Evolutionary conservation across 2,888 invertebrate species (phyloP).

Genomic region (Cetonia aurata): DNA sequence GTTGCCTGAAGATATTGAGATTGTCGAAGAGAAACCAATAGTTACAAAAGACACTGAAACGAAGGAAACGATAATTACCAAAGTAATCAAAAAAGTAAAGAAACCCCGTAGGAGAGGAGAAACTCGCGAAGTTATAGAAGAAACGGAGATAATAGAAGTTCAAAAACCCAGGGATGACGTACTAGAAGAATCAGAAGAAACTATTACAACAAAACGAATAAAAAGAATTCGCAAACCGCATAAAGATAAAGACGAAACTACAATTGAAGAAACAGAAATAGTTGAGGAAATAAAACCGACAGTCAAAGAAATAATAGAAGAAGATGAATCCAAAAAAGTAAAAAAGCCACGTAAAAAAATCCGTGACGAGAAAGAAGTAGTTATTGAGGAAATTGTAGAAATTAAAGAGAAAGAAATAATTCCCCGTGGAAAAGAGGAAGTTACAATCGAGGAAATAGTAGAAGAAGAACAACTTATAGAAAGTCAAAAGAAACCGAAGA

Average conservation of each 20-base stretch:
- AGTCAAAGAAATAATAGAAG: conserved; percentile 53
- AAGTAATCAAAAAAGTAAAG: conserved; percentile 64
- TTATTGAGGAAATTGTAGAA: conserved; percentile 47
- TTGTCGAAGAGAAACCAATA: conserved; percentile 53
- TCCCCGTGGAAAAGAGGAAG: conserved; percentile 49
- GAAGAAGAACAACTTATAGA: conserved; percentile 58
- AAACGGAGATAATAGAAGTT: conserved; percentile 63
- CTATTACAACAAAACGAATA: conserved; percentile 40
- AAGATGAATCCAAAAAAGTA: conserved; percentile 59
- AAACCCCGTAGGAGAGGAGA: conserved; percentile 55
- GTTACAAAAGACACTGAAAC: conserved; percentile 67
- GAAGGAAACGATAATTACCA: conserved; percentile 71
- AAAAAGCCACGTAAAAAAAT: conserved; percentile 60
- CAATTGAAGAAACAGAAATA: conserved; percentile 55
- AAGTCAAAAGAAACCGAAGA: conserved; percentile 48
- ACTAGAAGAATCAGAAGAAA: conserved; percentile 63
- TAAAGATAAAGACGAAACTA: conserved; percentile 53
- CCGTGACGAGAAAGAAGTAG: conserved; percentile 52
- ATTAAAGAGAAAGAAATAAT: conserved; percentile 52
- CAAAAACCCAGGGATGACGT: conserved; percentile 59
- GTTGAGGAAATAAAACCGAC: conserved; percentile 62
- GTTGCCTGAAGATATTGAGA: conserved; percentile 20
- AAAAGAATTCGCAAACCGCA: conserved; percentile 42
- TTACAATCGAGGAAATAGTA: conserved; percentile 55
- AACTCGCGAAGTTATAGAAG: conserved; percentile 67